A percentile compares a stretch with the other conserved stretches of the same genome.
Conservation (phyloP, 1,140 invertebrate species). For the Macrotrachela quadricornifera region DNA sequence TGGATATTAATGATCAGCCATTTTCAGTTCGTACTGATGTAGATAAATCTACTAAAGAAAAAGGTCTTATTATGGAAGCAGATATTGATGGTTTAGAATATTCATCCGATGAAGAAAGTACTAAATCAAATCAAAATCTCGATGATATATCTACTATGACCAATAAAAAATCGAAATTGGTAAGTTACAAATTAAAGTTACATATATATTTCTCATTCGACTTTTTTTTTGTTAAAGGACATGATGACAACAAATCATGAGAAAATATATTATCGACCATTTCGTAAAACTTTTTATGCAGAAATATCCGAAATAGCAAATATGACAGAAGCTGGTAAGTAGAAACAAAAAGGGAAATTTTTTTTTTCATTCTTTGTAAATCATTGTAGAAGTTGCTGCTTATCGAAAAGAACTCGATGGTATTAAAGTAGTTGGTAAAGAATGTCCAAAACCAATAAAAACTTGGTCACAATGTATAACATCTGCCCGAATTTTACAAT, state of each 20-base stretch:
- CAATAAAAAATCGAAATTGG: too few species aligned
- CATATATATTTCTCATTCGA: too few species aligned
- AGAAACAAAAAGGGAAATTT: background rate
- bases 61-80: conserved; percentile 7
- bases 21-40: conserved; percentile 60
- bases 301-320: conserved; percentile 69
- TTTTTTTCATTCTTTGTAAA: conserved; percentile 2
- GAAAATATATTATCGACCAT: conserved; percentile 49
- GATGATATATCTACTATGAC: too few species aligned
- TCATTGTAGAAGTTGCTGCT: conserved; percentile 28
- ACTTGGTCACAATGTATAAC: conserved; percentile 96
- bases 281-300: conserved; percentile 85
- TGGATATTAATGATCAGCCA: conserved; percentile 5
- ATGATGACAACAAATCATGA: conserved; percentile 36
- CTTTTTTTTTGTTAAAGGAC: conserved; percentile 14
- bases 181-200: too few species aligned
- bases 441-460: conserved; percentile 79
- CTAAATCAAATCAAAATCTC: too few species aligned
- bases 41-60: conserved; percentile 39
- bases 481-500: conserved; percentile 79
- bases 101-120: conserved; percentile 1
- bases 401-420: conserved; percentile 38
- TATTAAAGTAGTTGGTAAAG: conserved; percentile 45
- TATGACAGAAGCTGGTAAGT: conserved; percentile 61
- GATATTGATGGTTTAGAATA: conserved; percentile 5